These are phyloP conservation scores for Drosophila rhopaloa DNA, from an alignment of 1,140 invertebrate genomes.

Conservation along the genomic window DNA sequence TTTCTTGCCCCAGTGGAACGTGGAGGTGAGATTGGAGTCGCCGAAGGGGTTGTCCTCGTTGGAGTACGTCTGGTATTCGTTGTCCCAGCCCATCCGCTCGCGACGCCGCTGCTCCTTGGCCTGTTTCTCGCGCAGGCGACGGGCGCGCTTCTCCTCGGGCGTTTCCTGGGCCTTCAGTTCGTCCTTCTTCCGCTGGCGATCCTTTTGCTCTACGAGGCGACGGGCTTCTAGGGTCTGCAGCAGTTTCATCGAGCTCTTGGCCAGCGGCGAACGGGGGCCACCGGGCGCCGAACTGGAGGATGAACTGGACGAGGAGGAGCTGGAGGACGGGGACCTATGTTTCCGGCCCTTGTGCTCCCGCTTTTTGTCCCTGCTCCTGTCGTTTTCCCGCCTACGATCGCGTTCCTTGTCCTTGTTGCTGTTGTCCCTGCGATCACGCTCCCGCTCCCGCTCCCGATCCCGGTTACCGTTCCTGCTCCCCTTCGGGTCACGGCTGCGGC, in stretches of 20 bases:
- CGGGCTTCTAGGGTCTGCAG: slow-evolving; percentile 90
- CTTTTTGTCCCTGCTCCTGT: slow-evolving; percentile 10
- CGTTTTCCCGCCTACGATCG: slow-evolving; percentile 24
- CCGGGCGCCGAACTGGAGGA: background rate
- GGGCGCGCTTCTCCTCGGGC: slow-evolving; percentile 95
- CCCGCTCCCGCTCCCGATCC: slow-evolving; percentile 23
- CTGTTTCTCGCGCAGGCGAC: slow-evolving; percentile 95
- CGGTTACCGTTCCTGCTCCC: slow-evolving; percentile 42
- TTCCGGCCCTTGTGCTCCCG: slow-evolving; percentile 28
- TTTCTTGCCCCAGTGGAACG: slow-evolving; percentile 99
- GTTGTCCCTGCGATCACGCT: slow-evolving; percentile 28
- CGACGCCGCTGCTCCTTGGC: slow-evolving; percentile 95
- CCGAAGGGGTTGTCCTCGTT: slow-evolving; percentile 99
- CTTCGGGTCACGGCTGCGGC: slow-evolving; percentile 11
- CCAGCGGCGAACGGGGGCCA: slow-evolving; percentile 17
- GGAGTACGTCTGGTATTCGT: slow-evolving; percentile 97
- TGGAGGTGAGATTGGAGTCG: slow-evolving; percentile 95
- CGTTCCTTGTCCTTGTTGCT: slow-evolving; percentile 23
- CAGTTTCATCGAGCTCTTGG: slow-evolving; percentile 86
- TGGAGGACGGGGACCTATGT: slow-evolving; percentile 28
- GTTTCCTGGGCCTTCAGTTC: slow-evolving; percentile 95
- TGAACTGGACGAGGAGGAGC: slow-evolving; percentile 39
- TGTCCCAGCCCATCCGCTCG: slow-evolving; percentile 97
- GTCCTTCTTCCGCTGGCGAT: slow-evolving; percentile 91
- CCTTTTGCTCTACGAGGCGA: slow-evolving; percentile 87